Percentiles rank a stretch among this genome's conserved stretches.
Evolutionary conservation across 2,888 invertebrate genomes (phyloP).

Genomic region (Muschampia plurimacula): DNA sequence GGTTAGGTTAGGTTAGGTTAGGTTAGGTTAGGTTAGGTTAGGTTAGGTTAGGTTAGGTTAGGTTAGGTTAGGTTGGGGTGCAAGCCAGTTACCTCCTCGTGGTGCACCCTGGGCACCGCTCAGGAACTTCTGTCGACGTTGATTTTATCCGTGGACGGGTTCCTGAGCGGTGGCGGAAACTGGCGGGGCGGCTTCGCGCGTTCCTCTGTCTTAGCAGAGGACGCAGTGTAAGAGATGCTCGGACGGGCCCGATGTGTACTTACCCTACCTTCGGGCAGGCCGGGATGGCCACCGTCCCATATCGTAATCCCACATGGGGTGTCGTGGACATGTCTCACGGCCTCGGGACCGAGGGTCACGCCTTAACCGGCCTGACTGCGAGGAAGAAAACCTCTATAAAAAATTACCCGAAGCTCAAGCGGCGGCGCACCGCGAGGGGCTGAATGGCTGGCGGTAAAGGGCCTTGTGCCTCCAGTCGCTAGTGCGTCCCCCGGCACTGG

Average conservation of each 20-base stretch:
- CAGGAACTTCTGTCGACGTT: background rate
- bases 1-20: constrained; percentile 8
- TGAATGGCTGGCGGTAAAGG: constrained; percentile 32
- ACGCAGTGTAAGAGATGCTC: background rate
- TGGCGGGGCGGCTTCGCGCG: background rate
- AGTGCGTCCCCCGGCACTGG: background rate
- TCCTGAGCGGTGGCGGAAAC: background rate
- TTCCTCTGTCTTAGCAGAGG: background rate
- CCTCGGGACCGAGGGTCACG: constrained; percentile 18
- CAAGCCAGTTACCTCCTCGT: background rate
- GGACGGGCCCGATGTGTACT: background rate
- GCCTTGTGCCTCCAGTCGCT: background rate
- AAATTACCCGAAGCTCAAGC: constrained; percentile 36
- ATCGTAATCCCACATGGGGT: constrained; percentile 4
- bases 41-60: constrained; percentile 8
- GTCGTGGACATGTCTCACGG: constrained; percentile 8
- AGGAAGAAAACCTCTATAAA: constrained; percentile 41
- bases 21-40: constrained; percentile 8
- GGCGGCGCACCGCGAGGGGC: constrained; percentile 36
- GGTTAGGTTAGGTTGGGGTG: background rate
- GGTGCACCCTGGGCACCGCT: background rate
- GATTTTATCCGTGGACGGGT: background rate
- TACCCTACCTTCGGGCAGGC: constrained; percentile 12
- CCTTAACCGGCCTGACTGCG: constrained; percentile 20
- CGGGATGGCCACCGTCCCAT: background rate